phyloP scores from a whole-genome alignment of 53 echinoderm and acorn worm species.

The Hippasteria phrygiana region DNA sequence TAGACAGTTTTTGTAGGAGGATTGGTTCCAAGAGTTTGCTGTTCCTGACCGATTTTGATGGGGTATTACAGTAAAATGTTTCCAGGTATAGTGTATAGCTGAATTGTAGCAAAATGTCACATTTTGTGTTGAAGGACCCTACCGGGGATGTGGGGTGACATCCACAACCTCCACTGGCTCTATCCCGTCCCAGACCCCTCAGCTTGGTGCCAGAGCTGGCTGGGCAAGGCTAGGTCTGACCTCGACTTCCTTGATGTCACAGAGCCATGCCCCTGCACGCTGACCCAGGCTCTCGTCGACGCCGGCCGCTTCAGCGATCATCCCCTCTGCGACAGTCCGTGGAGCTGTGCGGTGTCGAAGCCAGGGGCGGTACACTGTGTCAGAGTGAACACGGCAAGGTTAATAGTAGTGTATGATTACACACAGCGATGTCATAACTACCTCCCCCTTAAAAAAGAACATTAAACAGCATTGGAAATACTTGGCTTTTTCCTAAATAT shows the following conservation, averaged over 20 bases:
- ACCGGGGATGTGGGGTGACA: slow-evolving; percentile 72
- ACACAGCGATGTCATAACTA: neutral
- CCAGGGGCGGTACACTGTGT: slow-evolving; percentile 81
- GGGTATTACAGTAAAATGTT: too few relatives aligned
- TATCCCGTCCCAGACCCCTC: neutral
- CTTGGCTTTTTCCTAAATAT: too few relatives aligned
- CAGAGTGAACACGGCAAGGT: slow-evolving; percentile 71
- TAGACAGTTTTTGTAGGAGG: too few relatives aligned
- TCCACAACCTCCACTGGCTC: slow-evolving; percentile 74
- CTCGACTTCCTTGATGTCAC: neutral
- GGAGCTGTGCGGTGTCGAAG: slow-evolving; percentile 64
- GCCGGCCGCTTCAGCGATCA: slow-evolving; percentile 71
- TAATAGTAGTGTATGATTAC: slow-evolving; percentile 19
- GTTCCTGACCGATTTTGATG: too few relatives aligned
- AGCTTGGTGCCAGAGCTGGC: neutral
- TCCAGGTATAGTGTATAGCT: too few relatives aligned
- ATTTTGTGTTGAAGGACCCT: neutral
- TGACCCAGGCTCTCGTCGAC: slow-evolving; percentile 73
- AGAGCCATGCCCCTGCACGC: slow-evolving; percentile 78
- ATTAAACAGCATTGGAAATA: too few relatives aligned
- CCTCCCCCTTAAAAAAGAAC: too few relatives aligned
- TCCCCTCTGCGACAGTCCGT: slow-evolving; percentile 58
- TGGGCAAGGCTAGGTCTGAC: neutral
- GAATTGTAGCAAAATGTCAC: too few relatives aligned
- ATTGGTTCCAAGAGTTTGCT: too few relatives aligned